These are phyloP conservation scores for Brachypodius melanocephalos DNA, from an alignment of 2,113 vertebrate species.

Conservation along the genomic window DNA sequence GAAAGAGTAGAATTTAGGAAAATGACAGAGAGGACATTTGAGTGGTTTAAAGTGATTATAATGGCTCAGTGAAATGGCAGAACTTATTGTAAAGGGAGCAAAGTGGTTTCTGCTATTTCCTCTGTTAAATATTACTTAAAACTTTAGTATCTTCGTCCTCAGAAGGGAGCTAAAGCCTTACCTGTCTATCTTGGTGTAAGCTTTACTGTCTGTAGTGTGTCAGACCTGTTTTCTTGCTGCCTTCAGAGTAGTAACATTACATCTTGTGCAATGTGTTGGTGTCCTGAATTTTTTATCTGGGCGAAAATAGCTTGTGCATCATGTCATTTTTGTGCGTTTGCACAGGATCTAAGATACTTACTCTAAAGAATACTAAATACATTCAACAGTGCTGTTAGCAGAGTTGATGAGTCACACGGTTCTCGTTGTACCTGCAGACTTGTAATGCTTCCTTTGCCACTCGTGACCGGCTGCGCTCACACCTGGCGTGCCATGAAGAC, in stretches of 20 bases:
- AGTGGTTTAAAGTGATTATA: background rate
- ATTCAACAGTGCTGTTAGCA: background rate
- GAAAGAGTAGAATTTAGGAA: background rate
- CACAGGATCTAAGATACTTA: background rate
- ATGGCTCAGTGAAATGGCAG: constrained; percentile 1
- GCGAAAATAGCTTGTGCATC: background rate
- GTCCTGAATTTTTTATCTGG: background rate
- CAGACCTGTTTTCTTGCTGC: background rate
- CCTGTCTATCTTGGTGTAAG: background rate
- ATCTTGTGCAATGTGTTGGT: background rate
- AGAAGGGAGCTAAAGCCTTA: background rate
- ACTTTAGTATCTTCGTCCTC: background rate
- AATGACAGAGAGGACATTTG: background rate
- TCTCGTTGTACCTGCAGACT: constrained; percentile 81
- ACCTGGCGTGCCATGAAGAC: constrained; percentile 97
- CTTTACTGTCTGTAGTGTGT: background rate
- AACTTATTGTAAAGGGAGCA: background rate
- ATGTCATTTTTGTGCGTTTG: background rate
- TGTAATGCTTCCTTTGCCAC: constrained; percentile 98
- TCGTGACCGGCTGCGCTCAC: constrained; percentile 94
- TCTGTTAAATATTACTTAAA: background rate
- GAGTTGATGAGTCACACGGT: background rate
- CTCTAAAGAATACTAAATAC: background rate
- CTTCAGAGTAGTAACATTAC: background rate
- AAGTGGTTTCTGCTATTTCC: background rate